Base-by-base conservation (phyloP, 2,797 vertebrate species). In the Champsocephalus gunnari region DNA sequence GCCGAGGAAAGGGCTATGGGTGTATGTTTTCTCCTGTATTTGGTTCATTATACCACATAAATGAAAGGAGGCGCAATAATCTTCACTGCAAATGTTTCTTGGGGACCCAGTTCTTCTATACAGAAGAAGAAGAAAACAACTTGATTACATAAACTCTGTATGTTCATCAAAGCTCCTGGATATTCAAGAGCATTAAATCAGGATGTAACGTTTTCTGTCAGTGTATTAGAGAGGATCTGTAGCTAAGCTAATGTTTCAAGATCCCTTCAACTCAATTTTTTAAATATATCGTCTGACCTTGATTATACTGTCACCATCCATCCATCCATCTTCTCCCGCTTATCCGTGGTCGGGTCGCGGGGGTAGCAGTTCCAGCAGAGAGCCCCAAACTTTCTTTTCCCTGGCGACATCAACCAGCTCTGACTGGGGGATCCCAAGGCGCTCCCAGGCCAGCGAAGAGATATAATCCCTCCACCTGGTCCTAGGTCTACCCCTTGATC, bases 11-110 rank as follows among this genome's bases (percentile, higher is more conserved):
- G 0, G 3, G 28, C 50, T 5, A 14, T 54, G 66, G 66, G 79
- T 67, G 72, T 19, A 43, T 61, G 72, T 71, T 84, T 68, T 50
- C 57, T 55, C 49, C 21, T 56, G 38, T 48, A 2, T 66, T 75
- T 73, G 64, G 17, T 77, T 51, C 1, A 3, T 83, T 85, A 68
- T 62, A 71, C 48, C 44, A 16, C 54, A 66, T 17, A 65, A 59
- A 70, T 61, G 41, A 63, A 79, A 66, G 76, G 41, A 43, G 61
- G 49, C 19, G 10, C 41, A 56, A 32, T 32, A 38, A 13, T 58
- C n/a, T 54, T 24, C 16, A 8, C 53, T 53, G 44, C 10, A 49
- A 34, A 59, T 41, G 47, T 69, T 17, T 55, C 45, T 41, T 24
- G 14, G n/a, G 61, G 21, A 63, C 11, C 8, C 16, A 38, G 34